A percentile compares a stretch with the other conserved stretches of the same genome.
Conservation (phyloP, 2,113 vertebrate species). For the Corvus cornix region DNA sequence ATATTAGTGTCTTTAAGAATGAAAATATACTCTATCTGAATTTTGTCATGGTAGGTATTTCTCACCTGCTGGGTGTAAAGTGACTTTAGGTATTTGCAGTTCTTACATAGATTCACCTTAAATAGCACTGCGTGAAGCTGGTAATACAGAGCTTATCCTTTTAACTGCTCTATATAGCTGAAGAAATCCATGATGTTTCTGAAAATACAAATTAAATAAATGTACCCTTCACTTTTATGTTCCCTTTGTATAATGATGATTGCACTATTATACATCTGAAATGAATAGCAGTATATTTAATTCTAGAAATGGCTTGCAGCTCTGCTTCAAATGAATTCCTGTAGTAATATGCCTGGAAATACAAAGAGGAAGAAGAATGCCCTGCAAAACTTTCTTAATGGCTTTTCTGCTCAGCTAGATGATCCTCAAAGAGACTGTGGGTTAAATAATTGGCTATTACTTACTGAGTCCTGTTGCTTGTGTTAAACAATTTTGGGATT, state of each 20-base stretch:
- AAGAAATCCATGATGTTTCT: neutral
- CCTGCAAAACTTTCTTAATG: neutral
- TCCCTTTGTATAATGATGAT: neutral
- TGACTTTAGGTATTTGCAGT: neutral
- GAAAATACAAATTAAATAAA: conserved; percentile 5
- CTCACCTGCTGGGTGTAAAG: neutral
- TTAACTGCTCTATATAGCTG: neutral
- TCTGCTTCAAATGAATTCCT: neutral
- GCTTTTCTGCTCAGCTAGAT: neutral
- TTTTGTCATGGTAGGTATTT: neutral
- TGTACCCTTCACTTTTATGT: neutral
- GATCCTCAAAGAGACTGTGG: neutral
- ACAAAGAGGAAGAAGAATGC: neutral
- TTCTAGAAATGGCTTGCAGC: neutral
- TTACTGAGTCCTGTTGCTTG: neutral
- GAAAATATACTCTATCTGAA: neutral
- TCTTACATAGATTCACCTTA: neutral
- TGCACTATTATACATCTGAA: neutral
- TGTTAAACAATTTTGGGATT: neutral
- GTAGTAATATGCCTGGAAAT: neutral
- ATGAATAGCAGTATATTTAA: neutral
- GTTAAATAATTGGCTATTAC: neutral
- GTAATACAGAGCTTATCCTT: neutral
- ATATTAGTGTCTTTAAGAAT: neutral
- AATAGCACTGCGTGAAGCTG: neutral